These are phyloP conservation scores for Sanderia malayensis DNA, from an alignment of 30 jellyfish, hydroid and myxozoan genomes.

Conservation along the genomic window DNA sequence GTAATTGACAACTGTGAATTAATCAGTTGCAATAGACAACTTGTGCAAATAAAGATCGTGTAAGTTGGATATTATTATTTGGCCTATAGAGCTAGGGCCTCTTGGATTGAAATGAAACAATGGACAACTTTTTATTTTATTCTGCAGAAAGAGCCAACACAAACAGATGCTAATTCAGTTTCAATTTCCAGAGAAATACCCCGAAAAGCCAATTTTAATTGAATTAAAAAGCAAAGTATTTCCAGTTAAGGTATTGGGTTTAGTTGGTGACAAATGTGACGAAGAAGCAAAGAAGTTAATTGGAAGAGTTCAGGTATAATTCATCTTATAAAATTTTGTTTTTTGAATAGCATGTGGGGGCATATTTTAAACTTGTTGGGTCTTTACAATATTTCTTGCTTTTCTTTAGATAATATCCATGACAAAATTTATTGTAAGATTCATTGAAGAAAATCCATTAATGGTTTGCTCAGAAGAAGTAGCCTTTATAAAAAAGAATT, in stretches of 20 bases:
- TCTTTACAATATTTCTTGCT: no score
- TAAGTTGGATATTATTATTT: conserved; percentile 10
- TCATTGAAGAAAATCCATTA: conserved; percentile 70
- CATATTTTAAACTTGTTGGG: no score
- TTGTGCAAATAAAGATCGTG: conserved; percentile 69
- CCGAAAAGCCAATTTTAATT: conserved; percentile 63
- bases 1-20: conserved; percentile 65
- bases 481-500: conserved; percentile 56
- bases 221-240: conserved; percentile 80
- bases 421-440: conserved; percentile 54
- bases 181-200: conserved; percentile 78
- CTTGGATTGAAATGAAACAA: no score
- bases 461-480: conserved; percentile 87
- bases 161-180: conserved; percentile 69
- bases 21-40: conserved; percentile 70
- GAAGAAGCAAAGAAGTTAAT: conserved; percentile 77
- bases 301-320: conserved; percentile 75
- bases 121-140: no score
- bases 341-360: no score
- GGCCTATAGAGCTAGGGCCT: background rate
- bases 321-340: no score
- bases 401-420: conserved; percentile 61
- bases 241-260: conserved; percentile 56
- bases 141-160: conserved; percentile 75
- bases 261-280: conserved; percentile 51